Conservation (phyloP, 2,888 invertebrate genomes). For the Pilophorus perplexus region DNA sequence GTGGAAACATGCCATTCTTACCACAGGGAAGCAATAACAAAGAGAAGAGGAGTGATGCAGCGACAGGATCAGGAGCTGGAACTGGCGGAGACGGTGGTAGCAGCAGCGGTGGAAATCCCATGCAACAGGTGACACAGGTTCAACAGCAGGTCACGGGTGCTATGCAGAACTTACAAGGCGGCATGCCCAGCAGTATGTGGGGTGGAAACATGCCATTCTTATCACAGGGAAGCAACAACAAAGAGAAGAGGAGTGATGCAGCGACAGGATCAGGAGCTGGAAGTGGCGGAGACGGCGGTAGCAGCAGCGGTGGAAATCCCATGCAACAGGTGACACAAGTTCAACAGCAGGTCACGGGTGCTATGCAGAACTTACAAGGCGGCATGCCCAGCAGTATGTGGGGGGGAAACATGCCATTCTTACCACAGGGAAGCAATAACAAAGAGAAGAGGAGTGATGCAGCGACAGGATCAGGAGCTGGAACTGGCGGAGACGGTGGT, state of each 20-base stretch:
- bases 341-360: neutral
- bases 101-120: conserved; percentile 15
- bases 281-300: neutral
- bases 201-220: conserved; percentile 23
- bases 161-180: neutral
- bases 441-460: conserved; percentile 30
- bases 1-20: too few relatives aligned
- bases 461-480: neutral
- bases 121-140: conserved; percentile 1
- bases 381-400: conserved; percentile 15
- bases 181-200: neutral
- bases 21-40: neutral
- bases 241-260: conserved; percentile 9
- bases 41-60: neutral
- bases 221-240: neutral
- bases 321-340: conserved; percentile 14
- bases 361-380: neutral
- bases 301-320: conserved; percentile 5
- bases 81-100: too few relatives aligned
- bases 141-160: neutral
- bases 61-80: neutral
- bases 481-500: neutral
- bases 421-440: neutral
- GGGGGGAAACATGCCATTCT: conserved; percentile 16
- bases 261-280: neutral